These are phyloP conservation scores for Agapornis canus DNA, from an alignment of 2,797 vertebrate genomes.

Conservation along the genomic window DNA sequence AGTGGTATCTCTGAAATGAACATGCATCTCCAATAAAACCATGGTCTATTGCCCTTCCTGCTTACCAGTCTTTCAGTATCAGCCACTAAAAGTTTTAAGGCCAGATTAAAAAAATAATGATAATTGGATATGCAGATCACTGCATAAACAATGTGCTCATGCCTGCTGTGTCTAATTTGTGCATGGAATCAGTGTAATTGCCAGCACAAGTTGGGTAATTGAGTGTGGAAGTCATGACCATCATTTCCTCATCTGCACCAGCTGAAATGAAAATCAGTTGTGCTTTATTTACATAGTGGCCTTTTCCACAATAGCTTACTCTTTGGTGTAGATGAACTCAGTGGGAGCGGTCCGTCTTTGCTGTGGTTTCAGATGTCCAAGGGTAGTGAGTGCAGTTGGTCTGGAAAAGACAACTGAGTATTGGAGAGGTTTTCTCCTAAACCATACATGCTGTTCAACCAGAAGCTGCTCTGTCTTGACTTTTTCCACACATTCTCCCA, in stretches of 20 bases:
- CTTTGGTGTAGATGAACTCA: not conserved
- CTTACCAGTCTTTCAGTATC: not conserved
- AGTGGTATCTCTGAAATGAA: not conserved
- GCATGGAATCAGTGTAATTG: constrained; percentile 33
- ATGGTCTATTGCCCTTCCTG: not conserved
- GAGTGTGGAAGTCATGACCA: constrained; percentile 23
- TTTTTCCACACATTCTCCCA: not conserved
- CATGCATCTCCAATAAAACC: not conserved
- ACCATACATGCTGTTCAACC: not conserved
- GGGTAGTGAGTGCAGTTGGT: not conserved
- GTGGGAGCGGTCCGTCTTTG: rapidly evolving
- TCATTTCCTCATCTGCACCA: not conserved
- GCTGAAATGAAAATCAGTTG: not conserved
- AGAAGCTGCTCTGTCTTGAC: not conserved
- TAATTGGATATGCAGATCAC: not conserved
- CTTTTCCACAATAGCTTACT: not conserved
- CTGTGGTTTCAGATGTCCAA: not conserved
- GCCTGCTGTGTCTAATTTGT: constrained; percentile 22
- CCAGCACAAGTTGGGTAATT: constrained; percentile 37
- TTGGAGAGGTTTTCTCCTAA: not conserved
- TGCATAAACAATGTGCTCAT: not conserved
- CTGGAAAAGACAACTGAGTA: not conserved
- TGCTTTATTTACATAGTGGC: not conserved
- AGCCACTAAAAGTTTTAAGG: not conserved
- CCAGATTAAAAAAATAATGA: not conserved